Conservation (phyloP, 2,888 invertebrate genomes). For the Tridacna gigas region DNA sequence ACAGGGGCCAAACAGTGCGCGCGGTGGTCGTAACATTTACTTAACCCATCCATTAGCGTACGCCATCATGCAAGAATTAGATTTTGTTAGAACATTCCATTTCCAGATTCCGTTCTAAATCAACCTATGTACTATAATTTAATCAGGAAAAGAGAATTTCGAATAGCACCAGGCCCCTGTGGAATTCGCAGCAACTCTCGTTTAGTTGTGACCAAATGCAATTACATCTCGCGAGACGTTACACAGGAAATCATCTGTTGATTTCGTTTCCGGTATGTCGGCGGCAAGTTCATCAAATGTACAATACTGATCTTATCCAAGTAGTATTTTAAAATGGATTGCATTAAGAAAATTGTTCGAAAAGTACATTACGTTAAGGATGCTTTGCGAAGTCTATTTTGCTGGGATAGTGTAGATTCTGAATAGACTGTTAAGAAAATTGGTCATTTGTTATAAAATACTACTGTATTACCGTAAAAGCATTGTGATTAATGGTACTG, state of each 20-base stretch:
- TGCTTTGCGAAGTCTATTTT: no score
- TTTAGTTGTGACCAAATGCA: conserved; percentile 24
- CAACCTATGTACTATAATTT: conserved; percentile 10
- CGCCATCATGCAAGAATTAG: neutral
- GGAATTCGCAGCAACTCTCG: conserved; percentile 17
- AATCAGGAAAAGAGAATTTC: conserved; percentile 19
- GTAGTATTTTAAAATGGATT: neutral
- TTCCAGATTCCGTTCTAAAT: conserved; percentile 2
- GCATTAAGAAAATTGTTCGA: neutral
- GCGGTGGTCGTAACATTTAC: neutral
- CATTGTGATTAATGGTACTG: no score
- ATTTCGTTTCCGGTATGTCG: conserved; percentile 9
- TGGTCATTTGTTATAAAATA: no score
- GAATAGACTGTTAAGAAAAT: no score
- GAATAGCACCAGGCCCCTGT: neutral
- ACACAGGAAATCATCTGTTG: conserved; percentile 24
- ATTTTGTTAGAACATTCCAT: neutral
- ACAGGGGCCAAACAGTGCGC: neutral
- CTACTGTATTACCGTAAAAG: no score
- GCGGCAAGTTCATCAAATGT: neutral
- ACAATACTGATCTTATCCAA: neutral
- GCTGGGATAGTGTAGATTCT: no score
- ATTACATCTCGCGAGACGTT: conserved; percentile 29
- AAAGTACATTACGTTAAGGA: no score
- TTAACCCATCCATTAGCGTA: neutral